Base-by-base conservation (phyloP, 2,888 invertebrate genomes). In the Eurytoma adleriae region DNA sequence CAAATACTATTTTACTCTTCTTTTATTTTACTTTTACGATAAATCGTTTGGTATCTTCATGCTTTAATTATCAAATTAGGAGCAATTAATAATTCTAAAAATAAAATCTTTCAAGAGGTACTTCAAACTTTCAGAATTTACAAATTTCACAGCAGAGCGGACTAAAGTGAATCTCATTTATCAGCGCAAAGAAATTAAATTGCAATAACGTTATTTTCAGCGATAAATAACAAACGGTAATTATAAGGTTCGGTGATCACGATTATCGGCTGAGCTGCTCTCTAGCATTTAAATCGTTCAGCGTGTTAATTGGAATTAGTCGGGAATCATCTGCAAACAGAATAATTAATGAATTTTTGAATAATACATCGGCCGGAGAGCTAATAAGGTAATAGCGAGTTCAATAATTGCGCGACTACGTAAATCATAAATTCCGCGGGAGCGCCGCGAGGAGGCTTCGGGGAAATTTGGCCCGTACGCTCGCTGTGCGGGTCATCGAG, bases 311-410 rank as follows among this genome's bases (percentile, higher is more conserved):
- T 71, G 59, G 24, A 54, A 64, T 52, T 79, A 20, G 59, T 13
- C 40, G 54, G 52, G 56, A 78, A 78, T 73, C 48, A 24, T 40
- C 48, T 40, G 27, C 64, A 61, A 75, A 75, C 67, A 24, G 75
- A 66, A 79, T 75, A 71, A 75, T 79, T 79, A 59, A 75, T 75
- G 75, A 70, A 75, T 57, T 66, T 64, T 74, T 79, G 74, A 79
- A 79, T 79, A 66, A 75, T 79, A 20, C 69, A 70, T 40, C 30
- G 66, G 14, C 2, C 2, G 12, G 61, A 30, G 40, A 20, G 18
- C 59, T 79, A 75, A 79, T 66, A 75, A 75, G 54, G 52, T 59
- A 75, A 75, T 75, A 75, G 61, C 67, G 56, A 57, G 66, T 40
- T 48, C 69, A n/a, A 69, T 75, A 64, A 75, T 75, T 79, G 70